Base-by-base conservation (phyloP, 2,888 invertebrate genomes). In the Ypsolopha scabrella region DNA sequence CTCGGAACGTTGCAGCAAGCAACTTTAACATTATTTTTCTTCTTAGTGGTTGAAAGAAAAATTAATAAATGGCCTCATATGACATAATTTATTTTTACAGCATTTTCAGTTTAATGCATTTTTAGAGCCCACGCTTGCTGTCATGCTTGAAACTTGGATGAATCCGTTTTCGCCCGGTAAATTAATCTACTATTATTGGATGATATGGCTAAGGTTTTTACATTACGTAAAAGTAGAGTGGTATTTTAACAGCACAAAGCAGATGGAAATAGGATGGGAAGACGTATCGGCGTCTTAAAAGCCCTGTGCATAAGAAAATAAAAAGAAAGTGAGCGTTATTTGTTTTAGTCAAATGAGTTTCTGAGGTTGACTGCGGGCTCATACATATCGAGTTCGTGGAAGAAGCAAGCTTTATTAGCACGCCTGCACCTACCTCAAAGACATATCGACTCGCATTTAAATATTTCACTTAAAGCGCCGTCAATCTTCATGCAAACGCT, bases 301-400 rank as follows among this genome's bases (percentile, higher is more conserved):
- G 73, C 65, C 64, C 61, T 47, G 48, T 63, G 65, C 68, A 62
- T 65, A 67, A 67, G 67, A 70, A 74, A 76, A 75, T 71, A 75
- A 77, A 75, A 73, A 69, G 69, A 65, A 68, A 70, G 65, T 63
- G 64, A 68, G 58, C 68, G 70, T 67, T 83, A 78, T 83, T 85
- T 81, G 79, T 75, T 78, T 77, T 69, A 75, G 72, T 69, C 78
- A 85, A 86, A 86, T 86, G 85, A 85, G 81, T 78, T 78, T 75
- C 72, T 72, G 70, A 70, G 72, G 72, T 75, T 64, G 58, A 58
- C 52, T 63, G 59, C 61, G 35, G 48, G 35, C 74, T 74, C 70
- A 75, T 74, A 75, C 72, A 72, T 75, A 75, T 63, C 63, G 60
- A 68, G 63, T 68, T 74, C 69, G 67, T 64, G 58, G 69, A 68